Percentiles rank a stretch among this genome's conserved stretches.
Evolutionary conservation across 2,113 vertebrate genomes (phyloP).

Genomic region (Salminus brasiliensis): DNA sequence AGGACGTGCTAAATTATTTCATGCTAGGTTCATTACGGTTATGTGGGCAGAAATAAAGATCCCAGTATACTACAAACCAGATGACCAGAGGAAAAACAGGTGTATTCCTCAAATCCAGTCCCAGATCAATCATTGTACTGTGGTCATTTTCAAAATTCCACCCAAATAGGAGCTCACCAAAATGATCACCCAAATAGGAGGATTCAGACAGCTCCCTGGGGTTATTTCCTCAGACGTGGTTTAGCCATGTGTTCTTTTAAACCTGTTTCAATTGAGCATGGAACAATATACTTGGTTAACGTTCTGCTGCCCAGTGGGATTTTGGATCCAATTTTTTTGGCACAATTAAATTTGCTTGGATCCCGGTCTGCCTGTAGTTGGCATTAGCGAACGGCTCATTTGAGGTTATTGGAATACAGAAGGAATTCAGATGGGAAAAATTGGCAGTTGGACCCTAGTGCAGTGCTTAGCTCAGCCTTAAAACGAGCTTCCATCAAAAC

Average conservation of each 20-base stretch:
- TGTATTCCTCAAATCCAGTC: too few relatives aligned
- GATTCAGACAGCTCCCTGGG: too few relatives aligned
- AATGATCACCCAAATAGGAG: too few relatives aligned
- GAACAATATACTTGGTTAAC: neutral
- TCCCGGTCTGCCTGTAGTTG: neutral
- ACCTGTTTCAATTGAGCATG: neutral
- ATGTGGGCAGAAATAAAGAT: too few relatives aligned
- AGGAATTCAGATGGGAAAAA: neutral
- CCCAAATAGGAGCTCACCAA: too few relatives aligned
- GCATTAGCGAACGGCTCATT: slow-evolving; percentile 5
- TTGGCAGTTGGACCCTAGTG: neutral
- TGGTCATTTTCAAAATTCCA: too few relatives aligned
- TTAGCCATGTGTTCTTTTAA: neutral
- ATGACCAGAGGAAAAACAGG: too few relatives aligned
- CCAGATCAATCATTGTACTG: too few relatives aligned
- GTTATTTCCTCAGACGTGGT: neutral
- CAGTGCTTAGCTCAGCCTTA: neutral
- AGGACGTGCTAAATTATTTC: too few relatives aligned
- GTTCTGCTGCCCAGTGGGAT: neutral
- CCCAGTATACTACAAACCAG: too few relatives aligned
- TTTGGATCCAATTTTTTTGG: neutral
- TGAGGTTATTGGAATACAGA: neutral
- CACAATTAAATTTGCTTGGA: slow-evolving; percentile 6
- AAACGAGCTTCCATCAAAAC: neutral
- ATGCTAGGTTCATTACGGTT: too few relatives aligned